Conservation (phyloP, 1,140 invertebrate species). For the Trachymyrmex septentrionalis region DNA sequence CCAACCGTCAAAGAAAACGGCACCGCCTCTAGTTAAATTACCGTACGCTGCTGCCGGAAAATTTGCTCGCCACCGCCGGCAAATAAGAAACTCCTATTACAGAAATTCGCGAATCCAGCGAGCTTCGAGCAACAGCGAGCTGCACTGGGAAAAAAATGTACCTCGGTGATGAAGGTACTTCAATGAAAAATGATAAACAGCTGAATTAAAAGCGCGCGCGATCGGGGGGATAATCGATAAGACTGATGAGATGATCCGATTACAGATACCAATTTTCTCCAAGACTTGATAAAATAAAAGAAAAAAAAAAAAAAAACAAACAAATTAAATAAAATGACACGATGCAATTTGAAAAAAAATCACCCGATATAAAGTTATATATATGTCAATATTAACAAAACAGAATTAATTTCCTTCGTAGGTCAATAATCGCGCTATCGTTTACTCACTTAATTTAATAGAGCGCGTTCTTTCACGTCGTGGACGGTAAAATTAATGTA, state of each 20-base stretch:
- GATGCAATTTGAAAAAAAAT: neutral
- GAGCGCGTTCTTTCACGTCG: slow-evolving; percentile 41
- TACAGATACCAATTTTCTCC: neutral
- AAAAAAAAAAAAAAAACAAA: neutral
- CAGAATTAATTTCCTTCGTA: slow-evolving; percentile 26
- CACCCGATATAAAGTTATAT: neutral
- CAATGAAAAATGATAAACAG: neutral
- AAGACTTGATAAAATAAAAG: neutral
- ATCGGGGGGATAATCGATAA: neutral
- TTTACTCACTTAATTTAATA: slow-evolving; percentile 59
- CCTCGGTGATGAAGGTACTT: neutral
- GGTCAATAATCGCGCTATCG: slow-evolving; percentile 26
- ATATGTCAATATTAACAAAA: neutral
- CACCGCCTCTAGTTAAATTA: slow-evolving; percentile 48
- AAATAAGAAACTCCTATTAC: slow-evolving; percentile 12
- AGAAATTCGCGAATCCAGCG: neutral
- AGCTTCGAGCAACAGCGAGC: neutral
- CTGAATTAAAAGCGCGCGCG: neutral
- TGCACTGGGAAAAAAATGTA: neutral
- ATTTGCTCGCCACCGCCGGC: slow-evolving; percentile 20
- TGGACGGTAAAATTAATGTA: slow-evolving; percentile 55
- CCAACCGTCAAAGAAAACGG: slow-evolving; percentile 74
- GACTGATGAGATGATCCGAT: neutral
- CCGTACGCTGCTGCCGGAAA: neutral
- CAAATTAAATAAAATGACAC: neutral